These are phyloP conservation scores for Syrista parreyssii DNA, from an alignment of 2,888 invertebrate species.

Conservation along the genomic window DNA sequence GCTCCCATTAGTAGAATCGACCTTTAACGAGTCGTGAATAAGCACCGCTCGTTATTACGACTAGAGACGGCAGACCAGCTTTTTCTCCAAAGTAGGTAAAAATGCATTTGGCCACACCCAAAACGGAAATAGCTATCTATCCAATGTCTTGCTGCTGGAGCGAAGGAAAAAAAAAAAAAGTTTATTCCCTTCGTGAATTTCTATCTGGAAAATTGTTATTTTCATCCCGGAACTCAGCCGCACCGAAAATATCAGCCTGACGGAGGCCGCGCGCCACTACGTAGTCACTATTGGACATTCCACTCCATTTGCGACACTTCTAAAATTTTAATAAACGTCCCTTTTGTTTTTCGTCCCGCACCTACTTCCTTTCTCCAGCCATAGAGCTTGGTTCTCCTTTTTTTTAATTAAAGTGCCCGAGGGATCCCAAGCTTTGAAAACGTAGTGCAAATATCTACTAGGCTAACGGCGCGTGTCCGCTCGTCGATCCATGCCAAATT, in stretches of 20 bases:
- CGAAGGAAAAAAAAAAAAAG: too few relatives aligned
- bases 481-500: neutral
- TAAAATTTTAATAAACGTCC: slow-evolving; percentile 36
- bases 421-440: neutral
- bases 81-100: neutral
- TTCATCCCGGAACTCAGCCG: neutral
- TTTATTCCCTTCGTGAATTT: too few relatives aligned
- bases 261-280: slow-evolving; percentile 13
- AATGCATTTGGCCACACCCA: neutral
- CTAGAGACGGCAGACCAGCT: neutral
- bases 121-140: neutral
- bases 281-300: slow-evolving; percentile 39
- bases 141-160: too few relatives aligned
- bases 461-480: neutral
- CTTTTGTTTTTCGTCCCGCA: neutral
- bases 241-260: neutral
- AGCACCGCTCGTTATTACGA: neutral
- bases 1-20: neutral
- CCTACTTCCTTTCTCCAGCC: neutral
- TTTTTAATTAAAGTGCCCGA: slow-evolving; percentile 24
- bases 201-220: too few relatives aligned
- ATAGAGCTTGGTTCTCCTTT: slow-evolving; percentile 8
- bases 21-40: neutral
- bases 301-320: slow-evolving; percentile 33
- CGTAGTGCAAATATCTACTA: neutral